Conservation (phyloP, 2,113 vertebrate species). For the Mirounga angustirostris region DNA sequence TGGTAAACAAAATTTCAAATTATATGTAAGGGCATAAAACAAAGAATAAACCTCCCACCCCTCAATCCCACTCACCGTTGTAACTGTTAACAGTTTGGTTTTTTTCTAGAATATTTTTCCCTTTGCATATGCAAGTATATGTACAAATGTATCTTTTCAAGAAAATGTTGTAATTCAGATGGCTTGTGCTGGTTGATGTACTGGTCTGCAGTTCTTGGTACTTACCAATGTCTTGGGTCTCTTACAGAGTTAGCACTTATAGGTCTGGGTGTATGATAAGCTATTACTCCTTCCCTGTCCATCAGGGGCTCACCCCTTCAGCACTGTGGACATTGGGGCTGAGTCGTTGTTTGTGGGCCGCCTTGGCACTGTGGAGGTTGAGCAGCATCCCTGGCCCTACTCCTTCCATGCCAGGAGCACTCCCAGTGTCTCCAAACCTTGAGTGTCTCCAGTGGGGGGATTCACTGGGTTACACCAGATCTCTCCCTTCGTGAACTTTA, state of each 20-base stretch:
- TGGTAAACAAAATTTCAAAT: background rate
- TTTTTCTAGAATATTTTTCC: background rate
- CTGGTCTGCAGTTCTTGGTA: background rate
- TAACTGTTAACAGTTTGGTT: background rate
- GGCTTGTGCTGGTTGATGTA: background rate
- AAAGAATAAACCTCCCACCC: background rate
- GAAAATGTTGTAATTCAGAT: background rate
- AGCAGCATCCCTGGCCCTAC: background rate
- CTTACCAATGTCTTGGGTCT: too few species aligned
- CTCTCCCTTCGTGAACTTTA: background rate
- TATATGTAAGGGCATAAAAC: background rate
- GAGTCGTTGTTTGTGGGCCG: background rate
- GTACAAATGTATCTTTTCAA: background rate
- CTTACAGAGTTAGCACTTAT: accelerated
- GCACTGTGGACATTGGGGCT: background rate
- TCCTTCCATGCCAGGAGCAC: background rate
- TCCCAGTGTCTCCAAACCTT: background rate
- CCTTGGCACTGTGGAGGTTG: background rate
- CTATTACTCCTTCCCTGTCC: too few species aligned
- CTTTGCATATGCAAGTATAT: background rate
- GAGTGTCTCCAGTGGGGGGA: background rate
- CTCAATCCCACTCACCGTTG: background rate
- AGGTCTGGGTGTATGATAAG: background rate
- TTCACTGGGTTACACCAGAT: background rate
- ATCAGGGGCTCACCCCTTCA: background rate